These are phyloP conservation scores for Myrmophylax atrothorax DNA, from an alignment of 2,113 vertebrate species.

Conservation along the genomic window DNA sequence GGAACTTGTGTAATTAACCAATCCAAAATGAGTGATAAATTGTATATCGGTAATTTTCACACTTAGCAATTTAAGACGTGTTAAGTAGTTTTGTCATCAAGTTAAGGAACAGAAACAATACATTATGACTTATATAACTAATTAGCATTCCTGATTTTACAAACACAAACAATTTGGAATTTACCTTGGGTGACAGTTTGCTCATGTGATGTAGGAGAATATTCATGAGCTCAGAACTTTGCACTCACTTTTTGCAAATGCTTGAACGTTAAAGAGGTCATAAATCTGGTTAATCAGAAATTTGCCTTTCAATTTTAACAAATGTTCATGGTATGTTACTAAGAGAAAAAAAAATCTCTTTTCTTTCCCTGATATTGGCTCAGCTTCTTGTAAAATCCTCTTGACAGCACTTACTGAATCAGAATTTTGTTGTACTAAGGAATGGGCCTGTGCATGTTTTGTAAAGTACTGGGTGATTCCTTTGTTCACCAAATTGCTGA, in stretches of 20 bases:
- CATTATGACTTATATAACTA: constrained; percentile 69
- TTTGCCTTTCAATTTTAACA: constrained; percentile 71
- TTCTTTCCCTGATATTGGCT: constrained; percentile 39
- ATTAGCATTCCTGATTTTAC: constrained; percentile 65
- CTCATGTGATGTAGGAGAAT: constrained; percentile 68
- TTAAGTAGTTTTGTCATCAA: constrained; percentile 69
- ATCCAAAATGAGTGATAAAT: constrained; percentile 73
- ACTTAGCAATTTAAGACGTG: constrained; percentile 64
- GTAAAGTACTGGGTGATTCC: background rate
- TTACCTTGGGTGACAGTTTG: constrained; percentile 67
- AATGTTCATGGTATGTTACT: constrained; percentile 69
- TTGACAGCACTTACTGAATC: constrained; percentile 43
- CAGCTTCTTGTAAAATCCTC: constrained; percentile 56
- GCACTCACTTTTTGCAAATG: constrained; percentile 68
- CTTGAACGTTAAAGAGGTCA: constrained; percentile 68
- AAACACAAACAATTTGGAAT: constrained; percentile 70
- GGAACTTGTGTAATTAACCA: constrained; percentile 71
- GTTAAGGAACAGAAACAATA: constrained; percentile 63
- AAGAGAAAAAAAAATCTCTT: background rate
- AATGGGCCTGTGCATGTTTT: constrained; percentile 27
- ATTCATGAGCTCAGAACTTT: constrained; percentile 67
- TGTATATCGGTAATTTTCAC: constrained; percentile 67
- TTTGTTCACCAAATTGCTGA: constrained; percentile 3
- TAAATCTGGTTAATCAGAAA: constrained; percentile 71
- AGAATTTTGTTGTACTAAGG: constrained; percentile 8